Base-by-base conservation (phyloP, 2,113 vertebrate species). In the Saguinus midas region DNA sequence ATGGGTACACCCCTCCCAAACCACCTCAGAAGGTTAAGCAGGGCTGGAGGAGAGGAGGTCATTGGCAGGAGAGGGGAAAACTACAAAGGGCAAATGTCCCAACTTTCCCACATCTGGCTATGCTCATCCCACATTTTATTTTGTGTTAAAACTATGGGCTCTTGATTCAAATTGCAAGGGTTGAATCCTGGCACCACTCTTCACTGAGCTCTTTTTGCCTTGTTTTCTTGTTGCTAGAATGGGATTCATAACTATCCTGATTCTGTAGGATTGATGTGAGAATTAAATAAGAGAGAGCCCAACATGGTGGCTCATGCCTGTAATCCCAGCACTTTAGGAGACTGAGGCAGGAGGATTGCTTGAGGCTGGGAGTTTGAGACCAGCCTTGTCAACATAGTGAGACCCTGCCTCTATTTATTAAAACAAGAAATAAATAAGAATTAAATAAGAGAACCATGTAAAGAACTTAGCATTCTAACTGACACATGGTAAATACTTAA, bases 101-200 rank as follows among this genome's bases (percentile, higher is more conserved):
- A 73, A 25, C 43, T 72, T 93, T 35, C 88, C 55, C 80, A 91
- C 83, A 92, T 91, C 87, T 90, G 37, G 55, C 75, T 48, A 16
- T 88, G 52, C 40, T 90, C 86, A 68, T 50, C 52, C 64, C 91
- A 79, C n/a, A 73, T 90, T 72, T 94, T 94, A 96, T 94, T 95
- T 96, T 94, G 43, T 84, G 72, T 88, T 73, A 93, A 82, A 94
- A 86, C 66, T 88, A 66, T 57, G 85, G 50, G 64, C 81, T 95
- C 25, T 76, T 27, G 2, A 68, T 64, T 95, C 87, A 86, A 57
- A 80, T 73, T 68, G n/a, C 35, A 81, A 32, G 1, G n/a, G 16
- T 84, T 85, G 81, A 78, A 95, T 94, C 40, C 37, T 55, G 57
- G 40, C 14, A 18, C 76, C 72, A 79, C 21, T 52, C 27, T 96